Evolutionary conservation across 1,140 invertebrate genomes (phyloP).

Genomic region (Zaprionus vittiger): DNA sequence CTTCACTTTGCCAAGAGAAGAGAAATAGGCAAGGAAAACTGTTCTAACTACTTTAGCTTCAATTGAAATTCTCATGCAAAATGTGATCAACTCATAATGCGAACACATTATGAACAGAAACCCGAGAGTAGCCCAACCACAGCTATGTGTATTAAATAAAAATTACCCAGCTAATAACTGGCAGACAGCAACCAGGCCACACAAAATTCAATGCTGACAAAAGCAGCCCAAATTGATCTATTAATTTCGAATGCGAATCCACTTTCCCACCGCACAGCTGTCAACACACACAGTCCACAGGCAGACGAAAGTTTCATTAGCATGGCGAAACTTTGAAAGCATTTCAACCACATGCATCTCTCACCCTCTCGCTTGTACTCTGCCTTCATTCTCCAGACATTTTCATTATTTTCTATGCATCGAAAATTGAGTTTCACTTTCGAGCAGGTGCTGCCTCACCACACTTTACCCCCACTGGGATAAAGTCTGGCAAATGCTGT

Average conservation of each 20-base stretch:
- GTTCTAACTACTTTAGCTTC: no score
- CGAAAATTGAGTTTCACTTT: slow-evolving; percentile 56
- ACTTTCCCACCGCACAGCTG: slow-evolving; percentile 11
- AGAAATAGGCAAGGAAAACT: no score
- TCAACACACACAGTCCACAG: slow-evolving; percentile 19
- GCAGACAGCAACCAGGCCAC: not conserved
- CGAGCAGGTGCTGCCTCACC: slow-evolving; percentile 17
- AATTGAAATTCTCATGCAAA: not conserved
- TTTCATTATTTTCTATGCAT: slow-evolving; percentile 62
- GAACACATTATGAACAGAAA: not conserved
- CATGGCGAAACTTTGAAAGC: slow-evolving; percentile 34
- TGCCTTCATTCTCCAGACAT: not conserved
- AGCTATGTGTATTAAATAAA: not conserved
- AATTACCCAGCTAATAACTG: slow-evolving; percentile 5
- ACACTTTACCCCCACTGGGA: slow-evolving; percentile 1
- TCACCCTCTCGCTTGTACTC: not conserved
- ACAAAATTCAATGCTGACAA: slow-evolving; percentile 16
- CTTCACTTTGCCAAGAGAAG: no score
- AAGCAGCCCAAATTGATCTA: slow-evolving; percentile 29
- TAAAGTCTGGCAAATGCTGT: slow-evolving; percentile 14
- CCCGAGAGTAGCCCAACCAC: not conserved
- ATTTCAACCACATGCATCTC: slow-evolving; percentile 11
- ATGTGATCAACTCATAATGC: not conserved
- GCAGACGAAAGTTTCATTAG: slow-evolving; percentile 32
- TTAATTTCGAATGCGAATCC: slow-evolving; percentile 20